Evolutionary conservation across 1,140 invertebrate species (phyloP), one percentile per base, ranked within the genome.

Genomic region (Nixonia krombeini): DNA sequence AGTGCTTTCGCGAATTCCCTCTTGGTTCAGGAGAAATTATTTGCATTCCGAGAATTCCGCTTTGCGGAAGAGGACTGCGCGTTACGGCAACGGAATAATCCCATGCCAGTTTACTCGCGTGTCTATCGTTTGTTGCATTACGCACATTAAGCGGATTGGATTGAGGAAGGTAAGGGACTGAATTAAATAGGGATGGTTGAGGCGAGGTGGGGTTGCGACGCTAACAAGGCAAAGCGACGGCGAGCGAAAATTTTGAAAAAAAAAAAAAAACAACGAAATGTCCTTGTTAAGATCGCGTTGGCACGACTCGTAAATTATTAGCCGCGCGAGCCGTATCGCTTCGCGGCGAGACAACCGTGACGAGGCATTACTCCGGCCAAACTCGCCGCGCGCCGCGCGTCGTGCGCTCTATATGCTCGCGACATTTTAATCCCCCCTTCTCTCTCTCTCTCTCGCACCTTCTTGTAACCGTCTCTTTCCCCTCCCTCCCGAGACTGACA

Each of bases 301-400:
- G 33, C 15, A 16, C 3, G 9, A 9, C 40, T 41, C 51, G 29
- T 47, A 63, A 63, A 56, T 64, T 37, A 44, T 64, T 50, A 33
- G 1, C 52, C 44, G 21, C 28, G 42, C 10, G 33, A 41, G 44
- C 12, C 45, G 40, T 31, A 44, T 63, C 59, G 38, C 31, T n/a
- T 49, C 45, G 40, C 29, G 26, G 29, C 45, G 46, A 56, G 45
- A 56, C 61, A 50, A 45, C 29, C 46, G 31, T 56, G 59, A 50
- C 59, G 16, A 44, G 18, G 51, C 45, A 56, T 64, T 56, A 51
- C 26, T 62, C 50, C 42, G 17, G 49, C 55, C 59, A 35, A 65
- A 70, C 53, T 63, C 40, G 52, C 57, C 59, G 47, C 44, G 42
- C 18, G 31, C 25, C 9, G 25, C n/a, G n/a, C n/a, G n/a, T n/a